Base-by-base conservation (phyloP, 2,797 vertebrate genomes). In the Lagorchestes hirsutus region DNA sequence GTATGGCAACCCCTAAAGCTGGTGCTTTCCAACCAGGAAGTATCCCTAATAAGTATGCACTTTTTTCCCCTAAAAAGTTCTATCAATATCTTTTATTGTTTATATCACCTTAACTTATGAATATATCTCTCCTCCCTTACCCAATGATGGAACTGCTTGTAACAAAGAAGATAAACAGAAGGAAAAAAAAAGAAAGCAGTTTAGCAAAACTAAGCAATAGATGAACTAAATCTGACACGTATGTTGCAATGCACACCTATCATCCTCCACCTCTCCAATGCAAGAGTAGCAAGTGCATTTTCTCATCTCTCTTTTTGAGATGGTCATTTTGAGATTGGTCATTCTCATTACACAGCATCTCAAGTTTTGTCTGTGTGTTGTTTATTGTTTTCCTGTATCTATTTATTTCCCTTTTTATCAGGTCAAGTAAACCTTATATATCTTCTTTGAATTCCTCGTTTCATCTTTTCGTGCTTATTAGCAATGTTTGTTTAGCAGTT, bases 401-500 rank as follows among this genome's bases (percentile, higher is more conserved):
- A 58, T 28, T 58, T 58, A 58, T 6, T 28, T 58, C 57, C 8
- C 57, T 58, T 58, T 29, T 58, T 29, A 28, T 46, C n/a, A 46
- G n/a, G 2, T 46, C 67, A 40, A 40, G 8, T 46, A 82, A 82
- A 82, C 24, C n/a, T 82, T 82, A 74, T 40, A 24, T 1, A 2
- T 13, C 18, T 82, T 24, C 18, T 40, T 24, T 82, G n/a, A 46
- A 82, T 82, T 24, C n/a, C n/a, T 40, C 9, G 24, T 82, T 67
- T n/a, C 31, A 40, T 18, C n/a, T 74, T 67, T 74, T 74, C 16
- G 5, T 67, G 82, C 90, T 91, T 34, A 94, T 62, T 27, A 93
- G 50, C 50, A 93, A 8, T 27, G 27, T 31, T 82, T 92, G 18
- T 56, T 94, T 54, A 91, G 93, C 55, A 93, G 90, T 93, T 94